These are phyloP conservation scores for Muscicapa comitata DNA, from an alignment of 2,797 vertebrate genomes.

Conservation along the genomic window DNA sequence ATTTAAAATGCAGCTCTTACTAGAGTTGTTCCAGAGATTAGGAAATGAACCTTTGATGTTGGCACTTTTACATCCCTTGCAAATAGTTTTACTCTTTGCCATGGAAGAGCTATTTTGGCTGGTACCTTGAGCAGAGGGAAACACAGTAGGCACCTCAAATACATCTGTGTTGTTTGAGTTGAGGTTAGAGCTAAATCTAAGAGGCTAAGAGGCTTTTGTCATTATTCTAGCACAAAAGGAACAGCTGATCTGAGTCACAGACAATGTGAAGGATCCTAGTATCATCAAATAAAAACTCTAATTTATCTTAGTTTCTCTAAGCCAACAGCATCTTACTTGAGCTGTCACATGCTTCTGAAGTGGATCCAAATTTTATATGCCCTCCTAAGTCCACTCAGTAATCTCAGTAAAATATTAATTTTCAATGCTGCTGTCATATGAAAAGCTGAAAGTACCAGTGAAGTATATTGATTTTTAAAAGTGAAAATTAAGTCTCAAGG, in stretches of 20 bases:
- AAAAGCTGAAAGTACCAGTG: neutral
- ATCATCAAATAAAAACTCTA: neutral
- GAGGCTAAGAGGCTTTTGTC: neutral
- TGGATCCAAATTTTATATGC: neutral
- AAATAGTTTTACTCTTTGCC: neutral
- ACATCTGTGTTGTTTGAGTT: neutral
- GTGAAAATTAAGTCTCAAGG: neutral
- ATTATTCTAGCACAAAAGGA: neutral
- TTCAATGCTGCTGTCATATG: neutral
- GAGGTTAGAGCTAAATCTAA: neutral
- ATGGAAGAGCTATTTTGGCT: neutral
- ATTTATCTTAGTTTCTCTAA: neutral
- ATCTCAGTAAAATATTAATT: neutral
- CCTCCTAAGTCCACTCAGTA: neutral
- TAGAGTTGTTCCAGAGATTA: neutral
- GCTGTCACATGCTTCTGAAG: neutral
- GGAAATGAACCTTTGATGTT: neutral
- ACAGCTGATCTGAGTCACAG: neutral
- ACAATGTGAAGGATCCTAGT: neutral
- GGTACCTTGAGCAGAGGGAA: neutral
- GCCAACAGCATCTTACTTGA: neutral
- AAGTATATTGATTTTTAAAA: neutral
- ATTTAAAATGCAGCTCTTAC: neutral
- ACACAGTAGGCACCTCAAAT: neutral
- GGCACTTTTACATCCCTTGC: neutral